Evolutionary conservation across 2,797 vertebrate species (phyloP).

Genomic region (Babyrousa celebensis): DNA sequence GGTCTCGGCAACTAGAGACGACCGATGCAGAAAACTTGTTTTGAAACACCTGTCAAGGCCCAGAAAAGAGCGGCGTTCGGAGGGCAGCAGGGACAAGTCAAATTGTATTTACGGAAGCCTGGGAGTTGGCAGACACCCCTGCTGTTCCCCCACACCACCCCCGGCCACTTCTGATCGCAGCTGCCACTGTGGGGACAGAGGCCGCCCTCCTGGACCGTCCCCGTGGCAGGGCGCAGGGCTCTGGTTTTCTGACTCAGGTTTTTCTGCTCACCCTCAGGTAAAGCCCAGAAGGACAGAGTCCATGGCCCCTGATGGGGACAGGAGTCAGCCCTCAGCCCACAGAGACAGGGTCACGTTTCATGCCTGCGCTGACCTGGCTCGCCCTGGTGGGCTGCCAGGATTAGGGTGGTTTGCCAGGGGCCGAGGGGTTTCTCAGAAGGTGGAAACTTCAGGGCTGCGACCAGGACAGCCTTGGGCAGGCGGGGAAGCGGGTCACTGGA

Average conservation of each 20-base stretch:
- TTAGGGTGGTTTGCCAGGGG: neutral
- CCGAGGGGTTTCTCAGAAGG: neutral
- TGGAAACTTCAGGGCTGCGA: fast-evolving
- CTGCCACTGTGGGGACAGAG: no score
- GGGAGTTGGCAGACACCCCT: fast-evolving
- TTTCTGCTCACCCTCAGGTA: neutral
- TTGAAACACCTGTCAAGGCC: neutral
- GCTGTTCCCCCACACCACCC: neutral
- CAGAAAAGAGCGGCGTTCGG: fast-evolving
- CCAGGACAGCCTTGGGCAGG: neutral
- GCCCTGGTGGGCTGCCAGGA: neutral
- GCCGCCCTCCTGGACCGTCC: fast-evolving
- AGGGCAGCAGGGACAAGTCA: fast-evolving
- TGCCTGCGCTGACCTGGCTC: fast-evolving
- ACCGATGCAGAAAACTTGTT: no score
- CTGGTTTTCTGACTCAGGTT: neutral
- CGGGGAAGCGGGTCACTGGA: fast-evolving
- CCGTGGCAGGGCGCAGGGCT: fast-evolving
- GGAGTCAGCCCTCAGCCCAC: neutral
- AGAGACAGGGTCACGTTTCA: fast-evolving
- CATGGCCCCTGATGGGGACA: fast-evolving
- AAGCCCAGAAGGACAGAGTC: neutral
- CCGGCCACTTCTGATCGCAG: neutral
- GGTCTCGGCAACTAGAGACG: fast-evolving
- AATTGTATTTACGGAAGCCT: fast-evolving